These are phyloP conservation scores for Strix aluco DNA, from an alignment of 2,113 vertebrate species.

Conservation along the genomic window DNA sequence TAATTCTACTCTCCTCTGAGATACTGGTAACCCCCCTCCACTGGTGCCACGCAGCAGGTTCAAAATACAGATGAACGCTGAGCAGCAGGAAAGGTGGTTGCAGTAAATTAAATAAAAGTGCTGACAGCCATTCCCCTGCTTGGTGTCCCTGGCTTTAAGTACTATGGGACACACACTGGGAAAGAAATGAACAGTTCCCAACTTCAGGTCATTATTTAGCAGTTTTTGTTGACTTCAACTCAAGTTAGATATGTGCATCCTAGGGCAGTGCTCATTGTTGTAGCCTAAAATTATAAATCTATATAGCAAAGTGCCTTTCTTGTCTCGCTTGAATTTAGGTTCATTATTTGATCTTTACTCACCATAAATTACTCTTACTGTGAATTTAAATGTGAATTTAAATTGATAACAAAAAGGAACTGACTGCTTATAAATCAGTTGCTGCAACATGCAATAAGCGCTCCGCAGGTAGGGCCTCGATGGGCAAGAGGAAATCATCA, in stretches of 20 bases:
- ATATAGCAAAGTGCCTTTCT: neutral
- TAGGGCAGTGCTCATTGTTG: neutral
- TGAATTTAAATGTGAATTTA: neutral
- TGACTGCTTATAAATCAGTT: neutral
- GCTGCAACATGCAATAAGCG: rapidly evolving
- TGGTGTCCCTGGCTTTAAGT: neutral
- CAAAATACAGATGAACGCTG: neutral
- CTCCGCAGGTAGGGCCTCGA: neutral
- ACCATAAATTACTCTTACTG: neutral
- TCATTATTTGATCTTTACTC: neutral
- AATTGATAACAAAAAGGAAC: neutral
- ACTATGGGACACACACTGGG: neutral
- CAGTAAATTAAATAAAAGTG: neutral
- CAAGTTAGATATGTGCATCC: neutral
- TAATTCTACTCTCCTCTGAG: neutral
- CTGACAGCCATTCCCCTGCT: neutral
- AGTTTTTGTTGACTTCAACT: neutral
- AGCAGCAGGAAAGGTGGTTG: neutral
- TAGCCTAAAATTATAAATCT: neutral
- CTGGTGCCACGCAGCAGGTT: neutral
- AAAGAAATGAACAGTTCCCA: neutral
- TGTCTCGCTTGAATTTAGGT: neutral
- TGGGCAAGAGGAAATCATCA: neutral
- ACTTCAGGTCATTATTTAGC: neutral
- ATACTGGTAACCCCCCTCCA: neutral